Evolutionary conservation across 2,113 vertebrate genomes (phyloP).

Genomic region (Archocentrus centrarchus): DNA sequence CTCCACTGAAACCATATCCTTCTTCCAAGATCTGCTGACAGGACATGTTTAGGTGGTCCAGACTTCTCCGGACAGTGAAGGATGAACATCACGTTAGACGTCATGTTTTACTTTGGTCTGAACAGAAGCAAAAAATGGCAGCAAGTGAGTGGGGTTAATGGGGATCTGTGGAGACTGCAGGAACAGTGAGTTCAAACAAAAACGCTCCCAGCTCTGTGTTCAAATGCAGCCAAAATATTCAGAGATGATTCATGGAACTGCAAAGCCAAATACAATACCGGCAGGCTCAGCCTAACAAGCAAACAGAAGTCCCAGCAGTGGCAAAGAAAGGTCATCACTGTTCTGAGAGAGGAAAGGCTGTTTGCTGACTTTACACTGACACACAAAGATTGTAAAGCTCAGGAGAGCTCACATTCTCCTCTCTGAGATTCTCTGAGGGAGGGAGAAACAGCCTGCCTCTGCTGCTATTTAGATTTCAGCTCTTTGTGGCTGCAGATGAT

Average conservation of each 20-base stretch:
- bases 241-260: background rate
- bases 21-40: no score
- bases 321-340: conserved; percentile 40
- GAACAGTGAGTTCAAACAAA: background rate
- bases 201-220: background rate
- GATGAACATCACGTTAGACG: background rate
- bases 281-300: conserved; percentile 12
- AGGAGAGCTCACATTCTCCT: background rate
- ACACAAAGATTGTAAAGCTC: background rate
- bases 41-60: background rate
- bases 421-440: background rate
- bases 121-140: background rate
- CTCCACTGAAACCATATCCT: no score
- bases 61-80: background rate
- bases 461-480: background rate
- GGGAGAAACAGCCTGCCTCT: background rate
- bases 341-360: conserved; percentile 15
- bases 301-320: conserved; percentile 20
- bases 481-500: background rate
- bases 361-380: conserved; percentile 30
- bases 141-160: background rate
- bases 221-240: conserved; percentile 4
- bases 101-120: background rate
- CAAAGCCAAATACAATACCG: conserved; percentile 15
- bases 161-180: background rate